Evolutionary conservation across 2,888 invertebrate species (phyloP).

Genomic region (Subacronicta megacephala): DNA sequence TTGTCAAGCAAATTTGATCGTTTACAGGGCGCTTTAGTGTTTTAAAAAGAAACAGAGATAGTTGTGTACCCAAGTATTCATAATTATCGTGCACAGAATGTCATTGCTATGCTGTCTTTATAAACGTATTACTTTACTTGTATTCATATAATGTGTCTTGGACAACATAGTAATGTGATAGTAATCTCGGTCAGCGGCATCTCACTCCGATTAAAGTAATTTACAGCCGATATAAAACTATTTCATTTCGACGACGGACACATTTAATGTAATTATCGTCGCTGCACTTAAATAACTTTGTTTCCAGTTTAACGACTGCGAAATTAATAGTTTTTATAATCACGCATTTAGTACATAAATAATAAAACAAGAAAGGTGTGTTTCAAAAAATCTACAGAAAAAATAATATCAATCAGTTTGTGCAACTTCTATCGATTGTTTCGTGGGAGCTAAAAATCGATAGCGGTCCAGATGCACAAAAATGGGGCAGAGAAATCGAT

Average conservation of each 20-base stretch:
- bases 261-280: slow-evolving; percentile 79
- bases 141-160: slow-evolving; percentile 37
- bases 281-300: slow-evolving; percentile 77
- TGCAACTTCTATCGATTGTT: slow-evolving; percentile 61
- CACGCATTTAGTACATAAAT: slow-evolving; percentile 32
- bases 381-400: slow-evolving; percentile 11
- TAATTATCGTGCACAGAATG: slow-evolving; percentile 1
- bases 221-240: slow-evolving; percentile 81
- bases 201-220: slow-evolving; percentile 73
- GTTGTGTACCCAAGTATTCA: not conserved
- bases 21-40: no score
- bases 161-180: slow-evolving; percentile 43
- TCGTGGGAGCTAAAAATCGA: slow-evolving; percentile 76
- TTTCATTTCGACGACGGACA: slow-evolving; percentile 74
- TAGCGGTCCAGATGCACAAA: slow-evolving; percentile 89
- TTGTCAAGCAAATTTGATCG: no score
- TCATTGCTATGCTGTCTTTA: slow-evolving; percentile 12
- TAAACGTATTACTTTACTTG: slow-evolving; percentile 37
- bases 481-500: slow-evolving; percentile 88
- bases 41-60: not conserved
- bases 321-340: slow-evolving; percentile 53
- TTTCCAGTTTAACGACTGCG: slow-evolving; percentile 68
- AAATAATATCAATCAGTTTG: slow-evolving; percentile 10
- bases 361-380: slow-evolving; percentile 15
- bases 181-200: slow-evolving; percentile 36